Evolutionary conservation across 2,888 invertebrate species (phyloP).

Genomic region (Amiota mariae): DNA sequence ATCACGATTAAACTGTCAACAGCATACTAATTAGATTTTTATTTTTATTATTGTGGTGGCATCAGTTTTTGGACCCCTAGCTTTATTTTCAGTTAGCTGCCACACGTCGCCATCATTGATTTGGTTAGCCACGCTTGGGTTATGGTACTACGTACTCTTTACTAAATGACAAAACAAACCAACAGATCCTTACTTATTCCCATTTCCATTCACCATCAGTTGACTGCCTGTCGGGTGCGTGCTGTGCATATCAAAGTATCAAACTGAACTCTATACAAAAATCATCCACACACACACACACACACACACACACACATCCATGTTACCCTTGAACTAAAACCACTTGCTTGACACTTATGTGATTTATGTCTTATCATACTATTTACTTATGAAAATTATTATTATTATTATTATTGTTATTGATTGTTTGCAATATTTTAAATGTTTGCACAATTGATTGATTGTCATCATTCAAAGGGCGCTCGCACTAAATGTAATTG

Average conservation of each 20-base stretch:
- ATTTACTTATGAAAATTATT: constrained; percentile 54
- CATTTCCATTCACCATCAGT: constrained; percentile 2
- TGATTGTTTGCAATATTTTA: constrained; percentile 63
- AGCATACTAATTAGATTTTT: constrained; percentile 74
- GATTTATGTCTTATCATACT: constrained; percentile 68
- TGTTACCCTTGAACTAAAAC: not conserved
- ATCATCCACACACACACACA: not conserved
- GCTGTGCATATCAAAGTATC: constrained; percentile 17
- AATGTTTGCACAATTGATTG: constrained; percentile 11
- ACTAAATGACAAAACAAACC: constrained; percentile 13
- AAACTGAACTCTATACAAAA: not conserved
- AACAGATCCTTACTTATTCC: not conserved
- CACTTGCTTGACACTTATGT: constrained; percentile 52
- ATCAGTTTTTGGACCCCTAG: constrained; percentile 46
- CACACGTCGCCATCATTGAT: not conserved
- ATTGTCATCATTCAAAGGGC: not conserved
- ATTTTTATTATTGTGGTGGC: constrained; percentile 66
- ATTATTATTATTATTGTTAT: constrained; percentile 56
- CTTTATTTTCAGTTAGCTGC: constrained; percentile 54
- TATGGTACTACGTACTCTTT: constrained; percentile 35
- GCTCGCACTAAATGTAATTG: constrained; percentile 3
- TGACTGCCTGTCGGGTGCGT: not conserved
- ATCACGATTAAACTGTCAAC: constrained; percentile 74
- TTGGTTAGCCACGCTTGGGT: not conserved
- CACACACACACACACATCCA: constrained; percentile 20